Base-by-base conservation (phyloP, 2,888 invertebrate genomes). In the Agrilus biguttatus region DNA sequence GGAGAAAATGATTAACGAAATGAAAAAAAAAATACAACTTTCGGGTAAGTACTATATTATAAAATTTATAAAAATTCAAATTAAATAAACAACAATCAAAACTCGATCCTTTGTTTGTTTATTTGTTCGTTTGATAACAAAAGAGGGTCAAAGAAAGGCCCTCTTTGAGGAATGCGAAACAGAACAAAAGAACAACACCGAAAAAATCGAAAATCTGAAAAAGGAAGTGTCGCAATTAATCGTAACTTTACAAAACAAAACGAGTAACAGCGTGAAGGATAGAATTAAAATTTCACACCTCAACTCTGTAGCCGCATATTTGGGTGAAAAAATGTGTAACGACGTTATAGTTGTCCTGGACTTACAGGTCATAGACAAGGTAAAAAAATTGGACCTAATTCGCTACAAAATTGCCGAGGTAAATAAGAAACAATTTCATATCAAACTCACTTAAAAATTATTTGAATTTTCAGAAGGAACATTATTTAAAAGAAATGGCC, bases 91-190 rank as follows among this genome's bases (percentile, higher is more conserved):
- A 21, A 21, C 7, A 21, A 5, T 21, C 7, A 5, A 21, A 6
- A 7, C 5, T 21, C 21, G 7, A 5, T 6, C 6, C 5, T 21
- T 13, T 10, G 13, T 14, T 23, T 17, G 35, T 14, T 36, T 10
- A 5, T 28, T 39, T 28, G 38, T 14, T 23, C 19, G 19, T 40
- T 32, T 37, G 17, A 40, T 42, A 46, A 45, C 45, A 45, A 61
- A 56, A 86, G 88, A 88, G 76, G 87, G 88, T 8, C 87, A 87
- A 67, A 75, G 87, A 53, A 86, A 85, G 55, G 87, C 88, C 0
- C 75, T 83, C 46, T 83, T 78, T 53, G 87, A 87, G 61, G 84
- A 86, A 60, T 82, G 80, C 62, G 83, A 85, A 56, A 75, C 78
- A 5, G 83, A 82, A 57, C 79, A 78, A 51, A 78, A 78, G 53